Percentiles rank a stretch among this genome's conserved stretches.
Conservation (phyloP, 1,140 invertebrate species). For the Oryctes rhinoceros region DNA sequence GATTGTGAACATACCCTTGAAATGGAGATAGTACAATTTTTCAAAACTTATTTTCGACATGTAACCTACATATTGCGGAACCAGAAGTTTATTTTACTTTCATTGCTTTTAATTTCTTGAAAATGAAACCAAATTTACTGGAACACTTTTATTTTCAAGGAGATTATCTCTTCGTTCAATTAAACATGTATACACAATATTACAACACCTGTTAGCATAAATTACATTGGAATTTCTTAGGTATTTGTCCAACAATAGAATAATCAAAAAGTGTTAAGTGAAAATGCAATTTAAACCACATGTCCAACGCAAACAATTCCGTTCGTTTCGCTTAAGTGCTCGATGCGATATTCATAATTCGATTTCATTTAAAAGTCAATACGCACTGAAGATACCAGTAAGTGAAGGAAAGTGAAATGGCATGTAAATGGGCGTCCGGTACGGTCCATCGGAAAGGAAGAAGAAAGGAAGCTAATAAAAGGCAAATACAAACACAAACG, state of each 20-base stretch:
- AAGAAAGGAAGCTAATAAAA: constrained; percentile 7
- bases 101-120: too few relatives aligned
- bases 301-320: not conserved
- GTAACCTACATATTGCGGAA: too few relatives aligned
- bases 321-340: not conserved
- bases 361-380: not conserved
- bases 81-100: too few relatives aligned
- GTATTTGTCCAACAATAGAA: not conserved
- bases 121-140: too few relatives aligned
- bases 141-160: too few relatives aligned
- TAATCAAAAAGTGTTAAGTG: constrained; percentile 16
- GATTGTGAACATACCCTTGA: too few relatives aligned
- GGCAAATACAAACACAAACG: not conserved
- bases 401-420: not conserved
- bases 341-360: not conserved
- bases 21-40: too few relatives aligned
- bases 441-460: not conserved
- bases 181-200: too few relatives aligned
- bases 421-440: not conserved
- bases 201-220: not conserved
- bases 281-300: not conserved
- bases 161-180: too few relatives aligned
- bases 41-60: too few relatives aligned
- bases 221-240: not conserved
- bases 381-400: not conserved